Evolutionary conservation across 2,113 vertebrate genomes (phyloP).

Genomic region (Dicentrarchus labrax): DNA sequence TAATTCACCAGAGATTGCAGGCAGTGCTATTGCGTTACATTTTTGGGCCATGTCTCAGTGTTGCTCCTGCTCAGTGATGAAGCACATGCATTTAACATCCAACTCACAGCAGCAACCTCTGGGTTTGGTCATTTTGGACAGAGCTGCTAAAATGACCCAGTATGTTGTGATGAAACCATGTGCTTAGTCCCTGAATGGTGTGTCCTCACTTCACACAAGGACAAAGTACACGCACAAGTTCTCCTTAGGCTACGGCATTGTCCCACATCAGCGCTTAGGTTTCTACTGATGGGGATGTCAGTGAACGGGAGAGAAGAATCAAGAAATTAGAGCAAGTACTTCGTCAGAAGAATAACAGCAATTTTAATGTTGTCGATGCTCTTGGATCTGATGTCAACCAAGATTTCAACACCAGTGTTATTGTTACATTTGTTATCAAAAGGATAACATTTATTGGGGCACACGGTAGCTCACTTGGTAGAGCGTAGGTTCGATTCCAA

Average conservation of each 20-base stretch:
- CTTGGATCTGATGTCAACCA: background rate
- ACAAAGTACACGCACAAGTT: constrained; percentile 29
- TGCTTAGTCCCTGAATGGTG: constrained; percentile 52
- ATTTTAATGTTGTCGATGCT: constrained; percentile 66
- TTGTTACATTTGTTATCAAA: background rate
- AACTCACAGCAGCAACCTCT: constrained; percentile 43
- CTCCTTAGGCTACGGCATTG: constrained; percentile 75
- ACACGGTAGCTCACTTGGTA: no score
- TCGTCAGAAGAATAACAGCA: constrained; percentile 79
- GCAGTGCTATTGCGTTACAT: constrained; percentile 49
- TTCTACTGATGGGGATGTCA: constrained; percentile 82
- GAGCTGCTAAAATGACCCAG: constrained; percentile 55
- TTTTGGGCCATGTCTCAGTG: constrained; percentile 39
- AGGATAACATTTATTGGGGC: background rate
- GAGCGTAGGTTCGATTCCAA: no score
- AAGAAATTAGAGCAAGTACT: constrained; percentile 48
- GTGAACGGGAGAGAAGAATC: constrained; percentile 40
- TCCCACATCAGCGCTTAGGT: constrained; percentile 83
- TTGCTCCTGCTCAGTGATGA: constrained; percentile 37
- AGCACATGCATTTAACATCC: constrained; percentile 29
- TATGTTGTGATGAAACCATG: constrained; percentile 61
- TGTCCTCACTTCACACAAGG: constrained; percentile 58
- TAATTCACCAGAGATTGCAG: constrained; percentile 47
- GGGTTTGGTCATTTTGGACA: constrained; percentile 68
- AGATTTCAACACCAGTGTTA: background rate